phyloP scores from a whole-genome alignment of 2,888 invertebrate genomes.

The Drosophila fulvimacula region DNA sequence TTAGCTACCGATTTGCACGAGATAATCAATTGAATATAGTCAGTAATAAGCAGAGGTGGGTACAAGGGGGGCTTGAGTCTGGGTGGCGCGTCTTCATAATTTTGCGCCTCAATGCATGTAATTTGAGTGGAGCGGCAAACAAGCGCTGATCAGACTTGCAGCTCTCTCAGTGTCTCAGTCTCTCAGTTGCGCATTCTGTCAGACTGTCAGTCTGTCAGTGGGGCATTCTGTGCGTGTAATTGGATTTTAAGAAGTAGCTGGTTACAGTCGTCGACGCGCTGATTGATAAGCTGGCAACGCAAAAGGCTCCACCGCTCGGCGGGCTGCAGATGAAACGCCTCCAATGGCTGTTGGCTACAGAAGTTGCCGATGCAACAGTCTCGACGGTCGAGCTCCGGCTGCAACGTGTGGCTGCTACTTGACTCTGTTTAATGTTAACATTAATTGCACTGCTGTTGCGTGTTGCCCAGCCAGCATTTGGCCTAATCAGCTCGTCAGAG shows the following conservation, averaged over 20 bases:
- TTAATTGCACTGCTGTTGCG: conserved; percentile 58
- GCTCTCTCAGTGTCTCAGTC: conserved; percentile 2
- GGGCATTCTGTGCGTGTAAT: conserved; percentile 65
- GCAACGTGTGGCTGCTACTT: conserved; percentile 31
- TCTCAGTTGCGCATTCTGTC: conserved; percentile 10
- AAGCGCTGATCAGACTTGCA: conserved; percentile 43
- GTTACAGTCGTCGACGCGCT: conserved; percentile 43
- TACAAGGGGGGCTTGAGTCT: conserved; percentile 31
- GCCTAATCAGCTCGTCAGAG: conserved; percentile 47
- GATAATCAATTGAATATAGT: conserved; percentile 77
- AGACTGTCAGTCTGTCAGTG: conserved; percentile 36
- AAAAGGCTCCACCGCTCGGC: conserved; percentile 57
- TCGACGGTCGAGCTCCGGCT: conserved; percentile 3
- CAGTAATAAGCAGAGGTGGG: conserved; percentile 62
- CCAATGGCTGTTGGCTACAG: conserved; percentile 60
- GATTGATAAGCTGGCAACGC: conserved; percentile 72
- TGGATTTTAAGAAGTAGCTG: conserved; percentile 77
- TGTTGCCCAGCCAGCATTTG: conserved; percentile 45
- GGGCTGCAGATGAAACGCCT: conserved; percentile 67
- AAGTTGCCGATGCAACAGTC: conserved; percentile 22
- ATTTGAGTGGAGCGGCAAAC: conserved; percentile 63
- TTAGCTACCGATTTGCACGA: conserved; percentile 76
- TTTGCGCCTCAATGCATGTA: conserved; percentile 73
- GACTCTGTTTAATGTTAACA: conserved; percentile 33
- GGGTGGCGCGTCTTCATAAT: conserved; percentile 68